Percentiles rank a stretch among this genome's conserved stretches.
phyloP scores from a whole-genome alignment of 1,140 invertebrate genomes.

The Zaprionus nigranus region DNA sequence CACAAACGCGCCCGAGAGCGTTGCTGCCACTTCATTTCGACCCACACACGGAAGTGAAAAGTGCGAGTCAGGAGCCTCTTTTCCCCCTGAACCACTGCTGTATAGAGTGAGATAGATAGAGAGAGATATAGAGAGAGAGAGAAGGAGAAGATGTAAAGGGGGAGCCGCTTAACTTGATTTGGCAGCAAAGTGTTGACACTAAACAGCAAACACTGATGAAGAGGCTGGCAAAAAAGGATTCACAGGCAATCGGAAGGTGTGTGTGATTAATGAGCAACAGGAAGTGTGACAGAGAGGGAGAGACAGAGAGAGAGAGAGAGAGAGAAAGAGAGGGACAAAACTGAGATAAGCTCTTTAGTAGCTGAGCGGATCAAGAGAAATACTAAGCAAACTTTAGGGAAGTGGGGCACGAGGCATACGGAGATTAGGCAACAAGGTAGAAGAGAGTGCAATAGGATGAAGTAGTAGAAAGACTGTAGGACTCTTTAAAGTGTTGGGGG shows the following conservation, averaged over 20 bases:
- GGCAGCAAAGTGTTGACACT: slow-evolving; percentile 10
- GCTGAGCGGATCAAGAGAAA: slow-evolving; percentile 6
- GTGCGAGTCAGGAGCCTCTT: slow-evolving; percentile 6
- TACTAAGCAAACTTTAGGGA: not conserved
- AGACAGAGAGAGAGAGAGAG: slow-evolving; percentile 5
- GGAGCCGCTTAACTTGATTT: slow-evolving; percentile 1
- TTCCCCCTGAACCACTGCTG: not conserved
- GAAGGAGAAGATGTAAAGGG: not conserved
- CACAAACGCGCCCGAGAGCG: slow-evolving; percentile 21
- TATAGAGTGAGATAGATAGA: not conserved
- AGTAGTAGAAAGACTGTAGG: not conserved
- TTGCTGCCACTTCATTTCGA: slow-evolving; percentile 21
- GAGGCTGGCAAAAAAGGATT: slow-evolving; percentile 23
- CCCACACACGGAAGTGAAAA: slow-evolving; percentile 47
- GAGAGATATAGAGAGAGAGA: not conserved
- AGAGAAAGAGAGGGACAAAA: slow-evolving; percentile 5
- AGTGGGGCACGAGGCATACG: not conserved
- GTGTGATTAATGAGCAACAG: slow-evolving; percentile 30
- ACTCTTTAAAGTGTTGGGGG: not conserved
- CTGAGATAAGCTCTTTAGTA: slow-evolving; percentile 5
- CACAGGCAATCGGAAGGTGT: slow-evolving; percentile 26
- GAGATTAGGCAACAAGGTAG: not conserved
- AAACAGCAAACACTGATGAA: slow-evolving; percentile 18
- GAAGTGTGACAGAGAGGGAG: slow-evolving; percentile 11
- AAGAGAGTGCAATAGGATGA: not conserved